Base-by-base conservation (phyloP, 2,888 invertebrate genomes). In the Cylloceria caligata region DNA sequence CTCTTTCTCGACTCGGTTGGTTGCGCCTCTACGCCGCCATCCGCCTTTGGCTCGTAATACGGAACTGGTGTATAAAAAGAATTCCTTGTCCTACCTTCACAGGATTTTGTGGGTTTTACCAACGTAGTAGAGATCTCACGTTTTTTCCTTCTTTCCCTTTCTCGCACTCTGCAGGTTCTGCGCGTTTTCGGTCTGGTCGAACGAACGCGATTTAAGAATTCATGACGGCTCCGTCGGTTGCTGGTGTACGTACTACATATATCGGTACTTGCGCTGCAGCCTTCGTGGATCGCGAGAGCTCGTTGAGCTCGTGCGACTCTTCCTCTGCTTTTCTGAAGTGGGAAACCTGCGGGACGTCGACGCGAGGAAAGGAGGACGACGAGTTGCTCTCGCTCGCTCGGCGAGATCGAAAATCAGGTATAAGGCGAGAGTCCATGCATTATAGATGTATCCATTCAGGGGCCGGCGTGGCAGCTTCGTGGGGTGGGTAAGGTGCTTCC, bases 381-480 rank as follows among this genome's bases (percentile, higher is more conserved):
- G 6, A 52, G 52, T 34, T 27, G 24, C 74, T 64, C 60, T 68
- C 30, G 34, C 71, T 47, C 64, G 55, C n/a, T 19, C 69, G 84
- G 81, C 69, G 85, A 85, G 86, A 89, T 89, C 84, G 86, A 87
- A 89, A 89, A 89, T 89, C 88, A 86, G 85, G 88, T 87, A 87
- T 89, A 88, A 88, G 86, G 83, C 83, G 84, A 73, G 83, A 74
- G 85, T 73, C 86, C 87, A 88, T 90, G 90, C 88, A 90, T 90
- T 89, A 90, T 90, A 89, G 89, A 90, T 89, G 78, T 62, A 88
- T 82, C 87, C 87, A 88, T 89, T 88, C 87, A 85, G 86, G 84
- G 84, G 77, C 80, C 67, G 81, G 81, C 82, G 73, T 74, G 81
- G 67, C 72, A 68, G 80, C 39, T 34, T 47, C 39, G 52, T 42